phyloP scores from a whole-genome alignment of 2,888 invertebrate species.

The Pachliopta kotzebuea region DNA sequence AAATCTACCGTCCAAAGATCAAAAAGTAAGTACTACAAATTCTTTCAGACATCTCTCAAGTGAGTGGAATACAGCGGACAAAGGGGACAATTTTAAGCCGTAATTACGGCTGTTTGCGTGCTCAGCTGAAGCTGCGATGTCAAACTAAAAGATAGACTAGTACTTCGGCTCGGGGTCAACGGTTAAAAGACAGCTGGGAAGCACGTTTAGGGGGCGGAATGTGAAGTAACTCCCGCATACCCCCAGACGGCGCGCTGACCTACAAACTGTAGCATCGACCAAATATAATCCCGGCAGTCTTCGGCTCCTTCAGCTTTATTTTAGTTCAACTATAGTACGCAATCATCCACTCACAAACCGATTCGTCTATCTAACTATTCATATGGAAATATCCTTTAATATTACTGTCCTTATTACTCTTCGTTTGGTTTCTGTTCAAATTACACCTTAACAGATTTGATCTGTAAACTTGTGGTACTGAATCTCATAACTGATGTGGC shows the following conservation, averaged over 20 bases:
- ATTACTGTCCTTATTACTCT: background rate
- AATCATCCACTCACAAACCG: background rate
- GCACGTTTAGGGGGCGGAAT: conserved; percentile 28
- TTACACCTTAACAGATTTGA: background rate
- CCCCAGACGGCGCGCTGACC: conserved; percentile 26
- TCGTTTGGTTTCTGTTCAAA: background rate
- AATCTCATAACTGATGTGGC: conserved; percentile 3
- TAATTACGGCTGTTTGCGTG: conserved; percentile 19
- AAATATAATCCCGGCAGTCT: conserved; percentile 28
- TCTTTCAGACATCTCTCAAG: background rate
- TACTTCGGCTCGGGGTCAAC: conserved; percentile 21
- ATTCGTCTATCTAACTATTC: background rate
- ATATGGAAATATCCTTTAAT: background rate
- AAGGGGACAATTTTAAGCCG: conserved; percentile 5
- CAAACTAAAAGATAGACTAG: conserved; percentile 18
- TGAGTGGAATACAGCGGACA: background rate
- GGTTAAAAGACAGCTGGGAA: conserved; percentile 28
- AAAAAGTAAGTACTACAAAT: background rate
- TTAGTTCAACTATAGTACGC: background rate
- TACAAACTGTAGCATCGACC: conserved; percentile 27
- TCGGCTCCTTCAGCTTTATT: conserved; percentile 5
- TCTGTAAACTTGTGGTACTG: background rate
- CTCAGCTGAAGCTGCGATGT: conserved; percentile 12
- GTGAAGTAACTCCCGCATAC: conserved; percentile 19
- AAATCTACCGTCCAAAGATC: conserved; percentile 5